Conservation (phyloP, 2,888 invertebrate species). For the Octodonta nipae region DNA sequence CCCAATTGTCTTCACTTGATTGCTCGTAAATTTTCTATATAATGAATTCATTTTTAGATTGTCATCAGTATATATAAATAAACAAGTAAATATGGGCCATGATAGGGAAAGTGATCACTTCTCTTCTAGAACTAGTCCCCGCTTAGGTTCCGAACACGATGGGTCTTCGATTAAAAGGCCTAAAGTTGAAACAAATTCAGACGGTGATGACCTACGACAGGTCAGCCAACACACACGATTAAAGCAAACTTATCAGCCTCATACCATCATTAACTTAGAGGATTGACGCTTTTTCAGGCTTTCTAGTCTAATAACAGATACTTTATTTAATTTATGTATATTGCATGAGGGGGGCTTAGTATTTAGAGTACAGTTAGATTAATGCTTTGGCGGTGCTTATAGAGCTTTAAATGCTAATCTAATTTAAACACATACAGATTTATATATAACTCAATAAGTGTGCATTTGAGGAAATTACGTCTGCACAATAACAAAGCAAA, state of each 20-base stretch:
- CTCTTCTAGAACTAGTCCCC: constrained; percentile 21
- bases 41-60: constrained; percentile 20
- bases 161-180: constrained; percentile 24
- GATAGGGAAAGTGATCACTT: constrained; percentile 24
- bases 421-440: no score
- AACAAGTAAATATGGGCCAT: constrained; percentile 19
- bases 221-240: constrained; percentile 30
- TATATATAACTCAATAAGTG: no score
- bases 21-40: neutral
- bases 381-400: no score
- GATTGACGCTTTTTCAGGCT: constrained; percentile 18
- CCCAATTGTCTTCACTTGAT: neutral
- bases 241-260: constrained; percentile 19
- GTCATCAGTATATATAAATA: constrained; percentile 29
- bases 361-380: no score
- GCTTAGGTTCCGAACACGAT: constrained; percentile 20
- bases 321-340: no score
- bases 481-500: no score
- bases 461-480: no score
- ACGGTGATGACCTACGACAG: constrained; percentile 32
- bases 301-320: no score
- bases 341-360: no score
- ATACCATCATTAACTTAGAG: constrained; percentile 26
- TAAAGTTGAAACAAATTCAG: constrained; percentile 27
- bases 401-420: no score